Percentiles rank a stretch among this genome's conserved stretches.
phyloP scores from a whole-genome alignment of 2,113 vertebrate species.

The Nothoprocta perdicaria region DNA sequence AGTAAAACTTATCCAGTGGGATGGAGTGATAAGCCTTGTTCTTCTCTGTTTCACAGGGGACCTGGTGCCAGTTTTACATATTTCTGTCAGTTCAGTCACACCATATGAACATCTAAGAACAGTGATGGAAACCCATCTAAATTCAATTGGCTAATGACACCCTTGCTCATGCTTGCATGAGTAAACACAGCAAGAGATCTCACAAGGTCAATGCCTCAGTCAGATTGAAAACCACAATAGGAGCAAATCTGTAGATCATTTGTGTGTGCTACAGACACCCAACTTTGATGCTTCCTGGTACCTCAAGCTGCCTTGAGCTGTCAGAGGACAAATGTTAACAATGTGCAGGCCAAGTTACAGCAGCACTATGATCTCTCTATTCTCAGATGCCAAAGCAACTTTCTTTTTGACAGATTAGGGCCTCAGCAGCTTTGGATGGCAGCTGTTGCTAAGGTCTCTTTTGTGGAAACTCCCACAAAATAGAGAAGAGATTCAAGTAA shows the following conservation, averaged over 20 bases:
- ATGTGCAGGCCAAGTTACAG: neutral
- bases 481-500: neutral
- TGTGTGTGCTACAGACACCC: neutral
- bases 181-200: neutral
- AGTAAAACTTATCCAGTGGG: neutral
- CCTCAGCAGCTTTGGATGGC: neutral
- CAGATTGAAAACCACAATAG: neutral
- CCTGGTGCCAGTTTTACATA: neutral
- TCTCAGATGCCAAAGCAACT: neutral
- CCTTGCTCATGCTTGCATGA: neutral
- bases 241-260: neutral
- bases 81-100: neutral
- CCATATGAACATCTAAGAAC: neutral
- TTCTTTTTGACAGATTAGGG: neutral
- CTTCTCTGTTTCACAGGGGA: neutral
- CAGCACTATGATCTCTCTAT: neutral
- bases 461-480: neutral
- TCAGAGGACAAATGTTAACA: neutral
- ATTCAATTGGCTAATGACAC: neutral
- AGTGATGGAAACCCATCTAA: neutral
- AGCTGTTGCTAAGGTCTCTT: neutral
- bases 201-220: neutral
- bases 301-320: neutral
- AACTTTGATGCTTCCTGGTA: neutral
- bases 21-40: neutral